phyloP scores from a whole-genome alignment of 1,140 invertebrate species.

The Mesaphorura yosii region DNA sequence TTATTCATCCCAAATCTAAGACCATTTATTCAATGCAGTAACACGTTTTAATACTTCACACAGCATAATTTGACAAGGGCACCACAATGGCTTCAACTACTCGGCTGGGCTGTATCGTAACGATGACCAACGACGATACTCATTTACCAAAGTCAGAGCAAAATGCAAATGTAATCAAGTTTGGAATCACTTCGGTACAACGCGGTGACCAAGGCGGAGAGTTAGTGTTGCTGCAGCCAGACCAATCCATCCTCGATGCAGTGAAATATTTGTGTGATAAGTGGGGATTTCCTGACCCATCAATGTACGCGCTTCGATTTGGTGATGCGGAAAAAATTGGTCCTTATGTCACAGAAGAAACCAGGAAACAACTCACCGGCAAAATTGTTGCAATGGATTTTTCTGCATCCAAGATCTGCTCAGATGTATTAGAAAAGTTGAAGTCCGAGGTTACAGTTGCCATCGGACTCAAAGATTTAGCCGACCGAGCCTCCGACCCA shows the following conservation, averaged over 20 bases:
- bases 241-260: constrained; percentile 17
- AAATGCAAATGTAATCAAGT: constrained; percentile 13
- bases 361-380: constrained; percentile 22
- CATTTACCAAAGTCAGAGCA: too few relatives aligned
- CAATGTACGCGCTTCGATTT: constrained; percentile 24
- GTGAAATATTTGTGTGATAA: constrained; percentile 13
- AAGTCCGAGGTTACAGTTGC: constrained; percentile 1
- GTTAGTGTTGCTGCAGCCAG: constrained; percentile 10
- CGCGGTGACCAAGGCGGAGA: constrained; percentile 23
- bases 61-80: too few relatives aligned
- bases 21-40: too few relatives aligned
- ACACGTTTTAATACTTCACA: too few relatives aligned
- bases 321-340: constrained; percentile 17
- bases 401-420: constrained; percentile 20
- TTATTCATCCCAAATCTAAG: too few relatives aligned
- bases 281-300: constrained; percentile 26
- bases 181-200: constrained; percentile 18
- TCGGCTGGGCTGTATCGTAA: too few relatives aligned
- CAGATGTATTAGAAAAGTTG: constrained; percentile 24
- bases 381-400: constrained; percentile 22
- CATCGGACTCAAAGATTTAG: constrained; percentile 16
- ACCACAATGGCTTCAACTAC: too few relatives aligned
- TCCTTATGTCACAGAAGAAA: constrained; percentile 27
- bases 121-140: too few relatives aligned
- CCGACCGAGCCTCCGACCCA: constrained; percentile 21